Base-by-base conservation (phyloP, 1,140 invertebrate genomes). In the Brachionus paranguensis region DNA sequence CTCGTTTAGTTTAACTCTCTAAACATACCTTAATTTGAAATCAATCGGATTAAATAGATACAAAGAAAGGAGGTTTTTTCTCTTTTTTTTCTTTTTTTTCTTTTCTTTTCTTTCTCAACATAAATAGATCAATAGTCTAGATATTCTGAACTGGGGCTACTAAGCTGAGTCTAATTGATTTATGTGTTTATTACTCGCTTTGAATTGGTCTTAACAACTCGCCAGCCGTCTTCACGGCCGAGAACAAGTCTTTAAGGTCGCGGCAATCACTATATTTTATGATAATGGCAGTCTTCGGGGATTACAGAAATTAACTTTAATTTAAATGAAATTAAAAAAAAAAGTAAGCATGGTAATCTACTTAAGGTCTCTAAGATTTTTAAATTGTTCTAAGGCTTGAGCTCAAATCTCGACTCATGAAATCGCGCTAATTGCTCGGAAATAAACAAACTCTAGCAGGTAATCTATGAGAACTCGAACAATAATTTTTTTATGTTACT, bases 11-110 rank as follows among this genome's bases (percentile, higher is more conserved):
- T 33, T 33, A 68, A 68, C 65, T 41, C 65, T 41, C 53, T 60
- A 60, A 60, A 60, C 65, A 68, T 68, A 68, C 65, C 65, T 68
- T 33, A 68, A 68, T 68, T 33, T 68, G 65, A 68, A 68, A 68
- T 68, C 65, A 68, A 68, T 68, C 65, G 65, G 65, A 68, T 68
- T 37, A 68, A 41, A 68, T 41, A 68, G 65, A 68, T 33, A 68
- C 27, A 68, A 33, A 68, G 65, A 33, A 33, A 33, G 27, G 14
- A 68, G 33, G 10, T 64, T 24, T 64, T 24, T 20, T 20, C 3
- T 2, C 8, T 7, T 64, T 64, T 24, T 64, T 64, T 64, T 20
- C 1, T 60, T 29, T 2, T 29, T 1, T 29, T 29, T 29, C 2
- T 64, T 29, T 64, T 60, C 1, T 64, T 65, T 27, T 68, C 6